These are phyloP conservation scores for Andrena minutula DNA, from an alignment of 2,888 invertebrate genomes.

Conservation along the genomic window DNA sequence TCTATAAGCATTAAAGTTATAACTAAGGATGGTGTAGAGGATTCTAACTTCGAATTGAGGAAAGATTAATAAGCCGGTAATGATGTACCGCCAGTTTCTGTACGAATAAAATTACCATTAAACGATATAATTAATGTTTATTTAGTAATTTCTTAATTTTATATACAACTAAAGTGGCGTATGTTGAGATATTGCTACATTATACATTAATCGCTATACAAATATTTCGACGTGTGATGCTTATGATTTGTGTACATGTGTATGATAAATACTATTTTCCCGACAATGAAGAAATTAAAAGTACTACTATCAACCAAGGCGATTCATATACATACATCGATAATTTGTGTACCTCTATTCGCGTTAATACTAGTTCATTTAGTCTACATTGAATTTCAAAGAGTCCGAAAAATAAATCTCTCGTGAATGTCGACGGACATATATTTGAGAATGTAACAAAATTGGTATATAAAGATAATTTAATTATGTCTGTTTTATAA, in stretches of 20 bases:
- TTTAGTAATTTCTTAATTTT: constrained; percentile 47
- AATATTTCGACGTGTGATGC: constrained; percentile 15
- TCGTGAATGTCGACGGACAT: constrained; percentile 48
- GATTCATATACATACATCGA: constrained; percentile 50
- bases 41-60: constrained; percentile 91
- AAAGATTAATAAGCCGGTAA: constrained; percentile 90
- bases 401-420: constrained; percentile 55
- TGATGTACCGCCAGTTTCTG: constrained; percentile 47
- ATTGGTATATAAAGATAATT: constrained; percentile 61
- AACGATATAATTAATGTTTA: constrained; percentile 53
- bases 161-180: constrained; percentile 52
- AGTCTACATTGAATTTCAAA: constrained; percentile 32
- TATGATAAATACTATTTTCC: constrained; percentile 39
- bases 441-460: constrained; percentile 56
- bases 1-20: constrained; percentile 94
- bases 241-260: constrained; percentile 34
- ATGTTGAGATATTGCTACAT: constrained; percentile 39
- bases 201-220: constrained; percentile 33
- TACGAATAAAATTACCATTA: constrained; percentile 62
- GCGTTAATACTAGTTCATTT: constrained; percentile 51
- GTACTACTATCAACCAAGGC: constrained; percentile 24
- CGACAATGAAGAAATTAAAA: constrained; percentile 22
- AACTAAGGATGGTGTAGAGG: constrained; percentile 93
- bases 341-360: constrained; percentile 26
- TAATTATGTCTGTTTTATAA: constrained; percentile 38